Conservation (phyloP, 2,888 invertebrate species). For the Macrophya annulata region DNA sequence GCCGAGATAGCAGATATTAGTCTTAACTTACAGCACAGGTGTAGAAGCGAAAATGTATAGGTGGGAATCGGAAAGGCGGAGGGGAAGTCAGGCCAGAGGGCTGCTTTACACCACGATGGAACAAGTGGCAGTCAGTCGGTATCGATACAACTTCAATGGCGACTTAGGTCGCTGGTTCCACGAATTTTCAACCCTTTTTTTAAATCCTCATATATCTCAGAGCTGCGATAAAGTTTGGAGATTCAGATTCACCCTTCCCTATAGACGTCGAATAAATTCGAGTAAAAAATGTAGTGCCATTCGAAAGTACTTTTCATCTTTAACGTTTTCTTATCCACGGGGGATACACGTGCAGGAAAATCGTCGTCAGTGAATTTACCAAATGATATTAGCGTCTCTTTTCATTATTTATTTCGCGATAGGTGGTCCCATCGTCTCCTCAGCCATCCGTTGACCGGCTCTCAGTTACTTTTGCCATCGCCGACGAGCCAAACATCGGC, state of each 20-base stretch:
- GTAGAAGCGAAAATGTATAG: constrained; percentile 61
- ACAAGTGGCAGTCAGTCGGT: constrained; percentile 64
- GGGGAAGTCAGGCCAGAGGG: constrained; percentile 60
- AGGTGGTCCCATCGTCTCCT: constrained; percentile 84
- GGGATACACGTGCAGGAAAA: background rate
- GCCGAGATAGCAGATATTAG: constrained; percentile 62
- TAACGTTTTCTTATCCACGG: background rate
- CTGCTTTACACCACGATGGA: constrained; percentile 60
- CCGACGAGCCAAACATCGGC: constrained; percentile 79
- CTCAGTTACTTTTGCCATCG: constrained; percentile 87
- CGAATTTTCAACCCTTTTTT: constrained; percentile 10
- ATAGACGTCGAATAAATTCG: background rate
- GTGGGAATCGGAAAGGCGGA: constrained; percentile 64
- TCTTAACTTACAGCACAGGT: constrained; percentile 61
- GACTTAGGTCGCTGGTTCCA: constrained; percentile 32
- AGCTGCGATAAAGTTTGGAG: background rate
- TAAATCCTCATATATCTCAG: background rate
- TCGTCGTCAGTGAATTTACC: background rate
- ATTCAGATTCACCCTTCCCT: background rate
- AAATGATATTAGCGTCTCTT: background rate
- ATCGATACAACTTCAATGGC: constrained; percentile 57
- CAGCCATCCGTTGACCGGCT: constrained; percentile 87
- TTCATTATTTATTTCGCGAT: constrained; percentile 16
- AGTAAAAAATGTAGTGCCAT: constrained; percentile 13
- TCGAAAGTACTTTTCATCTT: background rate